Percentiles rank a stretch among this genome's conserved stretches.
phyloP scores from a whole-genome alignment of 2,113 vertebrate genomes.

The Perognathus longimembris region DNA sequence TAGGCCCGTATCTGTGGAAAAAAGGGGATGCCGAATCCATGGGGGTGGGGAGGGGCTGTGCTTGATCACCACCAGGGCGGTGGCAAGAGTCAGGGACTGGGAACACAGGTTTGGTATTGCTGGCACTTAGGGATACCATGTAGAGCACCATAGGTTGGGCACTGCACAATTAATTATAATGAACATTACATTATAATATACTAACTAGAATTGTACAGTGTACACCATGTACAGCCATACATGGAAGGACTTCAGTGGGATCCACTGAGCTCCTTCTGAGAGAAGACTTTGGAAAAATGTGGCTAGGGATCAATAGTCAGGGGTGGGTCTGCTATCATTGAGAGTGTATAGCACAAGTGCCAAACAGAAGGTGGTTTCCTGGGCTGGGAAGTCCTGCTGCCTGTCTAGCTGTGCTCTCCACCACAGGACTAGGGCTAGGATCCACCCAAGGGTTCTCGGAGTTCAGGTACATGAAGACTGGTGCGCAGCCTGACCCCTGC shows the following conservation, averaged over 20 bases:
- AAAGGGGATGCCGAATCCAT: neutral
- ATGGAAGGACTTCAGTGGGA: neutral
- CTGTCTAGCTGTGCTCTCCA: neutral
- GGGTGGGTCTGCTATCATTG: neutral
- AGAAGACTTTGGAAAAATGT: neutral
- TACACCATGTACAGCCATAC: neutral
- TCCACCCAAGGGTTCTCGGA: neutral
- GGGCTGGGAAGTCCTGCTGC: neutral
- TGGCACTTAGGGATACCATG: slow-evolving; percentile 19
- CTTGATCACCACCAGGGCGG: neutral
- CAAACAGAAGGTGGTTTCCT: neutral
- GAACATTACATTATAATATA: too few relatives aligned
- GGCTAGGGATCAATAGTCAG: neutral
- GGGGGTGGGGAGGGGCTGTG: neutral
- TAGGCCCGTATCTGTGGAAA: slow-evolving; percentile 91
- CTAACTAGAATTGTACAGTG: neutral
- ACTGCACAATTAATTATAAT: neutral
- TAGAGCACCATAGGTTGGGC: neutral
- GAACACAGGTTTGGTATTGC: neutral
- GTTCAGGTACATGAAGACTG: neutral
- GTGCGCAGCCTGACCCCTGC: slow-evolving; percentile 48
- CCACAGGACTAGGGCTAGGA: neutral
- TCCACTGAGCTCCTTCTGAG: too few relatives aligned
- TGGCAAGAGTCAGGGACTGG: neutral
- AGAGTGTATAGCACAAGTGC: neutral